These are phyloP conservation scores for Hestina assimilis DNA, from an alignment of 1,140 invertebrate genomes.

Conservation along the genomic window DNA sequence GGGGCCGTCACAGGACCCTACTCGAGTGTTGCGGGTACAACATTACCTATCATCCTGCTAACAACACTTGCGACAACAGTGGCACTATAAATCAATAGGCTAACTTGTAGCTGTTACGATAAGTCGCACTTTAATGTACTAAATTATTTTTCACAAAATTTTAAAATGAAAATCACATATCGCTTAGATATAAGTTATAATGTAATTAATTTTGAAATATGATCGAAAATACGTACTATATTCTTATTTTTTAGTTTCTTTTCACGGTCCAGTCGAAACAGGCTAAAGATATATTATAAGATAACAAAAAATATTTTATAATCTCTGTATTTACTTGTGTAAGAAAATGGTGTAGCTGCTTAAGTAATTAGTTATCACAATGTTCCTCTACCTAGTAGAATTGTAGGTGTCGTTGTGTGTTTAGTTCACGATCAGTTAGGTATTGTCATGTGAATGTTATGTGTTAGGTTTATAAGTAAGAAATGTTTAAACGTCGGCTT, in stretches of 20 bases:
- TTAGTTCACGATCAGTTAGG: conserved; percentile 5
- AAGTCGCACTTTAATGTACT: neutral
- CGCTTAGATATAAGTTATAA: conserved; percentile 1
- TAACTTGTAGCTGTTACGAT: too few species aligned
- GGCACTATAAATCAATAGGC: conserved; percentile 56
- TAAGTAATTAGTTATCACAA: conserved; percentile 44
- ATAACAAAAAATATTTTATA: conserved; percentile 26
- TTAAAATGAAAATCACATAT: conserved; percentile 9
- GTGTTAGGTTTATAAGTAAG: conserved; percentile 40
- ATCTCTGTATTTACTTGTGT: conserved; percentile 26
- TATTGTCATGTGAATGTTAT: conserved; percentile 38
- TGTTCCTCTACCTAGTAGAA: conserved; percentile 56
- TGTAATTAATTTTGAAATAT: neutral
- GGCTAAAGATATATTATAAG: neutral
- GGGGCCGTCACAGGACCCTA: conserved; percentile 79
- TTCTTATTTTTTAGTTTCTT: neutral
- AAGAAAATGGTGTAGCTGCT: conserved; percentile 25
- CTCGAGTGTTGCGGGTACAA: conserved; percentile 70
- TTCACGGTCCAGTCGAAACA: neutral
- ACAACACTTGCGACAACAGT: conserved; percentile 61
- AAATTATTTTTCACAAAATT: neutral
- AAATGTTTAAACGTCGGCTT: conserved; percentile 57
- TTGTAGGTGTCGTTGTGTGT: conserved; percentile 36
- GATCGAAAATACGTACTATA: neutral
- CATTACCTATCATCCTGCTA: conserved; percentile 57